phyloP scores from a whole-genome alignment of 2,888 invertebrate species.

The Clistopyga incitator region DNA sequence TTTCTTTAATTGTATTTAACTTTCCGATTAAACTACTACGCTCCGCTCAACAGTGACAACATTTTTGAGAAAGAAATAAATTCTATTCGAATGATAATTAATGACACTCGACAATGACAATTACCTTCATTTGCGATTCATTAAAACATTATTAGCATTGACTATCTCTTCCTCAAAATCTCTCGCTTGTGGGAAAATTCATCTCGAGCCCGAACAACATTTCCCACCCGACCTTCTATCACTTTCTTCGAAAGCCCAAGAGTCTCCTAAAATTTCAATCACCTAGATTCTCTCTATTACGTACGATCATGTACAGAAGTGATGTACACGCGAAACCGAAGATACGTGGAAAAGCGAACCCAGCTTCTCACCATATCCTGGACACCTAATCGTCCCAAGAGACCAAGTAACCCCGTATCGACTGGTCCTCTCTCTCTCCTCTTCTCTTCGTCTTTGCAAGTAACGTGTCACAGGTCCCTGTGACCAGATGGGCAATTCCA shows the following conservation, averaged over 20 bases:
- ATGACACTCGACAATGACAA: neutral
- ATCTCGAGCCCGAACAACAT: slow-evolving; percentile 17
- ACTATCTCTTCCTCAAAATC: neutral
- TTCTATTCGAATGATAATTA: no score
- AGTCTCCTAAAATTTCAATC: slow-evolving; percentile 67
- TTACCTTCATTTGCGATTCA: neutral
- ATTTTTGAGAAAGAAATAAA: no score
- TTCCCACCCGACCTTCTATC: slow-evolving; percentile 39
- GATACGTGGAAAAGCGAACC: slow-evolving; percentile 63
- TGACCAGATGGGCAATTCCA: slow-evolving; percentile 52
- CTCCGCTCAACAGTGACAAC: no score
- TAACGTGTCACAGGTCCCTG: neutral
- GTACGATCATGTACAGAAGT: slow-evolving; percentile 4
- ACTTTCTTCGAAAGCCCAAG: slow-evolving; percentile 42
- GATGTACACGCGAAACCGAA: slow-evolving; percentile 56
- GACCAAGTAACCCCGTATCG: slow-evolving; percentile 30
- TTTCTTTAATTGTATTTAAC: no score
- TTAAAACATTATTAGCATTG: neutral
- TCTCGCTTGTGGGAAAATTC: slow-evolving; percentile 36
- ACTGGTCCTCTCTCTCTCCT: no score
- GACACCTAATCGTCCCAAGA: slow-evolving; percentile 60
- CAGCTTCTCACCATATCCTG: slow-evolving; percentile 60
- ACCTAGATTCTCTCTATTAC: slow-evolving; percentile 49
- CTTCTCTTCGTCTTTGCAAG: slow-evolving; percentile 26
- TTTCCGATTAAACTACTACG: no score